Conservation (phyloP, 2,888 invertebrate genomes). For the Eubasilissa splendida region DNA sequence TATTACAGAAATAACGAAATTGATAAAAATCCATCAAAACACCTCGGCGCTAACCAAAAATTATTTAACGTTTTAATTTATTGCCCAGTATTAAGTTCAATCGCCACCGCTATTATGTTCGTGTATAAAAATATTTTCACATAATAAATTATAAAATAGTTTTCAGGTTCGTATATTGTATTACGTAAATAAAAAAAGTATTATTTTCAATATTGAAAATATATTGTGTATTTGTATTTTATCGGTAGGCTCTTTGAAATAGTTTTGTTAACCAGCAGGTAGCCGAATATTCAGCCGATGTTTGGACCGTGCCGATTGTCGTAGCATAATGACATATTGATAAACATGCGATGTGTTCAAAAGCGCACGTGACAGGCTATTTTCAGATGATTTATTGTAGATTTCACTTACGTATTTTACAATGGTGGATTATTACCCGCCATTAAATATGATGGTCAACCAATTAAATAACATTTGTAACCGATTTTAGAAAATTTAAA, state of each 20-base stretch:
- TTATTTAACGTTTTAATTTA: too few relatives aligned
- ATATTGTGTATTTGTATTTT: neutral
- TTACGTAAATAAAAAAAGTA: too few relatives aligned
- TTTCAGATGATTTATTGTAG: constrained; percentile 21
- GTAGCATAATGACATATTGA: constrained; percentile 29
- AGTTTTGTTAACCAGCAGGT: constrained; percentile 23
- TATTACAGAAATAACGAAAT: too few relatives aligned
- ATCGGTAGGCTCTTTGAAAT: neutral
- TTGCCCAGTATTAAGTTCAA: too few relatives aligned
- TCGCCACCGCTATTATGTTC: too few relatives aligned
- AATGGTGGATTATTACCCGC: neutral
- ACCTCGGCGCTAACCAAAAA: too few relatives aligned
- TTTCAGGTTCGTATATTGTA: too few relatives aligned
- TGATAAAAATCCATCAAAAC: too few relatives aligned
- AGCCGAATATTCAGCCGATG: constrained; percentile 31
- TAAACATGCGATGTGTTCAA: neutral
- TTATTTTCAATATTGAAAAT: neutral
- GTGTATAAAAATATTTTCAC: too few relatives aligned
- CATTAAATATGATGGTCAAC: neutral
- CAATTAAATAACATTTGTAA: too few relatives aligned
- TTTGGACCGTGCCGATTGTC: constrained; percentile 16
- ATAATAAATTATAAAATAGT: too few relatives aligned
- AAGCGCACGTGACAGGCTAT: constrained; percentile 17
- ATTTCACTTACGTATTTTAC: neutral
- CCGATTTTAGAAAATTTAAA: neutral